Conservation (phyloP, 2,797 vertebrate genomes). For the Diglossa cyanea region DNA sequence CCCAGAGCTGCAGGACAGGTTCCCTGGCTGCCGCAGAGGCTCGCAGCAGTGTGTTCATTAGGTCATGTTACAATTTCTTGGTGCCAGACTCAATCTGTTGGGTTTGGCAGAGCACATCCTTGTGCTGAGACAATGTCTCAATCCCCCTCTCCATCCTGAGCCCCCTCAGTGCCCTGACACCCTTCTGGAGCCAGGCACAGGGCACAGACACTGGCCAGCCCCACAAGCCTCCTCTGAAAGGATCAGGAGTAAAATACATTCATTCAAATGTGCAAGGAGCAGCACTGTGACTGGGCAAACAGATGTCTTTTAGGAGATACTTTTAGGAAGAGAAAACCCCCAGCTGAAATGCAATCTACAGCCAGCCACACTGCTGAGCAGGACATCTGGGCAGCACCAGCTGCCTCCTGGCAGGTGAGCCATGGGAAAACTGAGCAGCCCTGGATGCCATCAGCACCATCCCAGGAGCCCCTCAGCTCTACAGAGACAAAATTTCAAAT, state of each 20-base stretch:
- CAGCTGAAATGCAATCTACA: background rate
- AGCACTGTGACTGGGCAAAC: background rate
- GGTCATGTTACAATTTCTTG: background rate
- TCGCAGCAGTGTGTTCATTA: background rate
- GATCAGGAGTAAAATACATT: background rate
- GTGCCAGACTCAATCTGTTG: background rate
- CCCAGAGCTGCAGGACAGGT: background rate
- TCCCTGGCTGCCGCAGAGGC: background rate
- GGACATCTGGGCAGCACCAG: background rate
- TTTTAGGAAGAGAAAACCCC: background rate
- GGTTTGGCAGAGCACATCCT: background rate
- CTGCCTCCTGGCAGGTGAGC: background rate
- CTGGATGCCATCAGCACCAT: background rate
- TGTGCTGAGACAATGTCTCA: background rate
- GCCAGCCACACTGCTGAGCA: background rate
- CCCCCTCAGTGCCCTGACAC: background rate
- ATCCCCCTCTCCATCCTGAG: background rate
- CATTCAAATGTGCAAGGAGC: background rate
- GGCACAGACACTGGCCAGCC: background rate
- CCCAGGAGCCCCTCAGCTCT: background rate
- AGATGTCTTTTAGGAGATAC: background rate
- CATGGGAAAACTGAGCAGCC: background rate
- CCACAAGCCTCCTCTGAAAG: rapidly evolving
- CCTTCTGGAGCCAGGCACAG: background rate
- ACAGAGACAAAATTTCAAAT: background rate